Percentiles rank a stretch among this genome's conserved stretches.
Evolutionary conservation across 2,888 invertebrate genomes (phyloP).

Genomic region (Drosophila birchii): DNA sequence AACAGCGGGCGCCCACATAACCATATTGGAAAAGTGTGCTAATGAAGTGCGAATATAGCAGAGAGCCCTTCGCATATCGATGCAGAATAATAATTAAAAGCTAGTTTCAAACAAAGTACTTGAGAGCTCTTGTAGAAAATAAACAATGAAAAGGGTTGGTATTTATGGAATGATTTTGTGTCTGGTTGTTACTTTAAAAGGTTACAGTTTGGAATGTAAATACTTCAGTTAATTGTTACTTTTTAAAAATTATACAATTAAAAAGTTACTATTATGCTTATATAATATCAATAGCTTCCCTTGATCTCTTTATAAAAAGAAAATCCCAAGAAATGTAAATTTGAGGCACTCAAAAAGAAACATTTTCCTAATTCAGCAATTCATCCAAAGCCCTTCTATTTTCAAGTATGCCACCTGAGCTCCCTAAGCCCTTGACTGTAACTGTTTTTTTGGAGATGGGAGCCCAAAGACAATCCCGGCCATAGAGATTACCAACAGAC

Average conservation of each 20-base stretch:
- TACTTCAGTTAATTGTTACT: background rate
- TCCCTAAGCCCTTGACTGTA: conserved; percentile 27
- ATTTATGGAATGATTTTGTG: background rate
- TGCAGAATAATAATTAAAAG: conserved; percentile 11
- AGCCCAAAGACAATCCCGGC: conserved; percentile 28
- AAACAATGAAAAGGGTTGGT: background rate
- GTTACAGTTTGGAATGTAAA: background rate
- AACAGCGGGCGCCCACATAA: conserved; percentile 44
- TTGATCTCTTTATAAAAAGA: background rate
- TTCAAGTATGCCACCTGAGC: conserved; percentile 21
- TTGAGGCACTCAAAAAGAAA: conserved; percentile 8
- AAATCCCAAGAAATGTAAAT: background rate
- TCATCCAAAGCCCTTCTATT: conserved; percentile 16
- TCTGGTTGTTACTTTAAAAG: background rate
- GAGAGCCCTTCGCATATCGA: conserved; percentile 25
- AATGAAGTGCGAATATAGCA: conserved; percentile 40
- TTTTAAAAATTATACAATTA: background rate
- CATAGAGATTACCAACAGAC: conserved; percentile 32
- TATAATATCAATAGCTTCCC: background rate
- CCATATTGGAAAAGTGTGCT: conserved; percentile 36
- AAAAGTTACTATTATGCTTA: background rate
- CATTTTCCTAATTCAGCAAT: conserved; percentile 23
- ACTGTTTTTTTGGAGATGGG: conserved; percentile 11
- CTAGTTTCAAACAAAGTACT: background rate
- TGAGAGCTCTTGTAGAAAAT: background rate